Evolutionary conservation across 2,797 vertebrate genomes (phyloP), one percentile per base, ranked within the genome.

Genomic region (Enteromius afrohamiltoni): DNA sequence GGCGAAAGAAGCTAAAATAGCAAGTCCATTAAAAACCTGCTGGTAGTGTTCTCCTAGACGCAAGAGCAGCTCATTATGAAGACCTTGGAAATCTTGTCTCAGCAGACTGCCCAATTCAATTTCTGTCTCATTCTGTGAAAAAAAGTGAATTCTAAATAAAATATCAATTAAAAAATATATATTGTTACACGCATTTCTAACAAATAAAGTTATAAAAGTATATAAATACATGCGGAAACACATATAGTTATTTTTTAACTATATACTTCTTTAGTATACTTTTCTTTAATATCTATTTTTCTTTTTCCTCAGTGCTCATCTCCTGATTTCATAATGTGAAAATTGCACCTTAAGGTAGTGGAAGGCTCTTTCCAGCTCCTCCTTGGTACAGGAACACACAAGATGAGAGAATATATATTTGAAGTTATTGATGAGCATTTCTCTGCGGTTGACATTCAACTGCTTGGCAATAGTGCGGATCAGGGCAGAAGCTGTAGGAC

Each of bases 371-470:
- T 98, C 96, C 76, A 99, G 94, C 90, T 98, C 97, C 89, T 97
- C 97, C 89, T 99, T 99, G 79, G 97, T 96, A 93, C 98, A 99
- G 88, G 97, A 99, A 91, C 98, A 99, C 79, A 99, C 97, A 91
- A 99, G 93, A 85, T 99, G 97, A 85, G 98, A 99, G 90, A 99
- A 99, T 88, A 99, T 99, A 90, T 99, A 99, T 86, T 99, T 99
- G 92, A 99, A 99, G 91, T 99, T 99, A 92, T 96, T 99, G 91
- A 99, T 98, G 77, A 99, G 94, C 88, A 99, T 99, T 90, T 99
- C 98, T 89, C 97, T 95, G 82, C 97, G 94, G 91, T 96, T 99
- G 88, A 96, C 97, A 77, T 98, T 98, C 84, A 99, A 71, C 88
- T 99, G 97, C 86, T 97, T 98, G 87, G 98, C 98, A 87, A 99